A percentile compares a stretch with the other conserved stretches of the same genome.
phyloP scores from a whole-genome alignment of 64 coral and sea anemone genomes.

The Actinia tenebrosa region DNA sequence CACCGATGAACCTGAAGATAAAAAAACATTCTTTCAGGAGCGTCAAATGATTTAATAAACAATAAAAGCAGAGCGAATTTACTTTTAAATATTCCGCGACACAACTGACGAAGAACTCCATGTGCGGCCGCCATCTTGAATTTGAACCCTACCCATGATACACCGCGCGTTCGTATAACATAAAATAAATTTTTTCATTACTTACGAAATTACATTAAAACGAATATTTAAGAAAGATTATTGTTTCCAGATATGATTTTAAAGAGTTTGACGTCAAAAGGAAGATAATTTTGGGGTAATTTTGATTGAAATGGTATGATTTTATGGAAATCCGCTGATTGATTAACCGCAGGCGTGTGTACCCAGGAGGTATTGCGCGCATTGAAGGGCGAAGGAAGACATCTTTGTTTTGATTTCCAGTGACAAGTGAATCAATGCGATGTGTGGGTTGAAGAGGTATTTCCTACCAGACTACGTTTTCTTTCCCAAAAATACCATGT shows the following conservation, averaged over 20 bases:
- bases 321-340: background rate
- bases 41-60: background rate
- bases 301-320: background rate
- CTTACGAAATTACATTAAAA: background rate
- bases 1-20: background rate
- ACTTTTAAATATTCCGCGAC: background rate
- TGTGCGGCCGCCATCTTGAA: slow-evolving; percentile 48
- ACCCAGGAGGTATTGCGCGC: background rate
- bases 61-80: background rate
- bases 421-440: slow-evolving; percentile 7
- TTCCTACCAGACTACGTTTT: slow-evolving; percentile 4
- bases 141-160: background rate
- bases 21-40: background rate
- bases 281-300: background rate
- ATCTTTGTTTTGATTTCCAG: background rate
- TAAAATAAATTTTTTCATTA: background rate
- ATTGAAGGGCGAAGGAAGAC: background rate
- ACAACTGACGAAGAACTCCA: background rate
- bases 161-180: background rate
- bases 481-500: background rate
- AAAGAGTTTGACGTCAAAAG: background rate
- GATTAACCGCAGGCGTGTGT: background rate
- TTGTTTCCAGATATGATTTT: background rate
- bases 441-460: slow-evolving; percentile 15
- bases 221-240: background rate